Conservation (phyloP, 2,797 vertebrate genomes). For the Premnoplex brunnescens region DNA sequence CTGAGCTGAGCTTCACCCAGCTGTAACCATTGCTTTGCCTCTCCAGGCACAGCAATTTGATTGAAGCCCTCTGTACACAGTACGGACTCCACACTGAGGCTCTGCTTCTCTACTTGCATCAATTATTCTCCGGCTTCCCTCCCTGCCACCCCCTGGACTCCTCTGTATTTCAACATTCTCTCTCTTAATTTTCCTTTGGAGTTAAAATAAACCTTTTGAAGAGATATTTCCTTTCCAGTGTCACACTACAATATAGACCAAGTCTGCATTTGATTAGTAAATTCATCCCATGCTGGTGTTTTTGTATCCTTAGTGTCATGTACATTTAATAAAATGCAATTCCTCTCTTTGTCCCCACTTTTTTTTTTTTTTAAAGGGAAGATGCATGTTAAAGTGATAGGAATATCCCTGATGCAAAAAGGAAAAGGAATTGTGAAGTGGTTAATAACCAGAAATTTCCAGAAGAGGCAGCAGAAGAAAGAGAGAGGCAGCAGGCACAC, state of each 20-base stretch:
- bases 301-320: constrained; percentile 44
- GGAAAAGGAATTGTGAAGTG: background rate
- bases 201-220: constrained; percentile 61
- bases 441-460: background rate
- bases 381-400: background rate
- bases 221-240: constrained; percentile 59
- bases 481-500: background rate
- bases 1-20: fast-evolving
- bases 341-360: background rate
- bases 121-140: background rate
- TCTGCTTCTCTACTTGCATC: background rate
- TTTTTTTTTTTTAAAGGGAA: background rate
- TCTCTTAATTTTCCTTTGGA: constrained; percentile 36
- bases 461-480: background rate
- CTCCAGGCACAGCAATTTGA: background rate
- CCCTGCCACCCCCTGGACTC: constrained; percentile 4
- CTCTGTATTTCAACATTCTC: background rate
- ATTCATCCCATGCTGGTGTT: constrained; percentile 50
- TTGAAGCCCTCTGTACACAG: background rate
- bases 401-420: background rate
- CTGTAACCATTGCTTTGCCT: background rate
- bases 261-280: constrained; percentile 54
- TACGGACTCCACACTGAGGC: background rate
- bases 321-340: constrained; percentile 39
- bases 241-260: constrained; percentile 20